These are phyloP conservation scores for Myotis vivesi DNA, from an alignment of 2,797 vertebrate genomes.

Conservation along the genomic window DNA sequence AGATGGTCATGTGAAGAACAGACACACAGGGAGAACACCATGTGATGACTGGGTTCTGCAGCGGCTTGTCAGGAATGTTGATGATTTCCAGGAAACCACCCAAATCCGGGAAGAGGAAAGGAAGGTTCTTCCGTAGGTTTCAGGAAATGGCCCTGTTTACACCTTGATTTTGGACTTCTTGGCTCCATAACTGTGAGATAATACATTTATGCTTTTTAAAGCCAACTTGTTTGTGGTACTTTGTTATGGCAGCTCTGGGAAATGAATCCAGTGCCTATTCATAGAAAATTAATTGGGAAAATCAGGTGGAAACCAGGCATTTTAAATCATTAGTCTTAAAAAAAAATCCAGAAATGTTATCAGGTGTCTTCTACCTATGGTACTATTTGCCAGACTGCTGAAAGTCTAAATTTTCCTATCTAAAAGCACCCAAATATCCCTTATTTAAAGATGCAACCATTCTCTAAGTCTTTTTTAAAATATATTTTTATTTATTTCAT, in stretches of 20 bases:
- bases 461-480: not conserved
- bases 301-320: not conserved
- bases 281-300: slow-evolving; percentile 1
- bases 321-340: not conserved
- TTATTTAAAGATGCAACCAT: not conserved
- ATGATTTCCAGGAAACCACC: not conserved
- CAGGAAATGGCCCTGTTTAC: fast-evolving
- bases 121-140: not conserved
- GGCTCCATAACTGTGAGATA: not conserved
- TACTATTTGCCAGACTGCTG: not conserved
- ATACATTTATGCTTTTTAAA: not conserved
- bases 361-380: not conserved
- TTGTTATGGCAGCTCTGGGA: not conserved
- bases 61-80: not conserved
- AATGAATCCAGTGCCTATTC: not conserved
- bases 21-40: not conserved
- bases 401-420: not conserved
- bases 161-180: not conserved
- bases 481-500: too few species aligned
- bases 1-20: not conserved
- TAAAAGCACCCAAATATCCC: not conserved
- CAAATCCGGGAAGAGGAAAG: not conserved
- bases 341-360: not conserved
- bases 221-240: not conserved
- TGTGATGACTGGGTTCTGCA: fast-evolving